These are phyloP conservation scores for Tachuris rubrigastra DNA, from an alignment of 2,113 vertebrate species.

Conservation along the genomic window DNA sequence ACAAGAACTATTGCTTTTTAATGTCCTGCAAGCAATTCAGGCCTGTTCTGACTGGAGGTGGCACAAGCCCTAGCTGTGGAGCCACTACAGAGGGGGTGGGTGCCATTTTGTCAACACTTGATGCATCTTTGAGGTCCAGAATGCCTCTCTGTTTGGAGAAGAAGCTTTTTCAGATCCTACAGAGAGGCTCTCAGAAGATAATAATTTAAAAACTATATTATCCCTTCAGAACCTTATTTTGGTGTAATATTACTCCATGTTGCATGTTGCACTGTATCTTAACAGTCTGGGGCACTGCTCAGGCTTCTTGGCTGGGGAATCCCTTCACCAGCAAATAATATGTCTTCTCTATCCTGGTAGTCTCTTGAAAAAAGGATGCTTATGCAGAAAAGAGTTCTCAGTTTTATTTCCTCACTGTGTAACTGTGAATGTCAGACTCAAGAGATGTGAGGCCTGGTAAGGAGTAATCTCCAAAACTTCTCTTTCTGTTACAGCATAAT, in stretches of 20 bases:
- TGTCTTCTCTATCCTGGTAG: fast-evolving
- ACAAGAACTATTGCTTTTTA: background rate
- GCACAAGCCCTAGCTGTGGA: background rate
- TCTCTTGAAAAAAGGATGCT: background rate
- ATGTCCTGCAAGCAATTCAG: background rate
- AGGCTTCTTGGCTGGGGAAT: background rate
- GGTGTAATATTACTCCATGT: background rate
- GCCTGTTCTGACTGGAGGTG: background rate
- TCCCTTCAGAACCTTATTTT: background rate
- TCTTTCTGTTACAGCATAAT: background rate
- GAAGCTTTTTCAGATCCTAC: background rate
- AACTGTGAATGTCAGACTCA: background rate
- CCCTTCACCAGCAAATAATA: background rate
- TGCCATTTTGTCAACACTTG: background rate
- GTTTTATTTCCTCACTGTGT: background rate
- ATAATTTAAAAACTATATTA: background rate
- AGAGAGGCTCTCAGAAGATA: background rate
- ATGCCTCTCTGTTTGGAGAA: background rate
- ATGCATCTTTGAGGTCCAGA: background rate
- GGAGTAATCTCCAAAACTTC: background rate
- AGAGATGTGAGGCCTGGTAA: background rate
- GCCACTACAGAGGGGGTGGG: fast-evolving
- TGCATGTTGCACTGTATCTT: background rate
- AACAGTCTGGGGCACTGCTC: background rate
- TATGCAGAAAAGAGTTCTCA: background rate